These are phyloP conservation scores for Oophaga pumilio DNA, from an alignment of 2,113 vertebrate species.

Conservation along the genomic window DNA sequence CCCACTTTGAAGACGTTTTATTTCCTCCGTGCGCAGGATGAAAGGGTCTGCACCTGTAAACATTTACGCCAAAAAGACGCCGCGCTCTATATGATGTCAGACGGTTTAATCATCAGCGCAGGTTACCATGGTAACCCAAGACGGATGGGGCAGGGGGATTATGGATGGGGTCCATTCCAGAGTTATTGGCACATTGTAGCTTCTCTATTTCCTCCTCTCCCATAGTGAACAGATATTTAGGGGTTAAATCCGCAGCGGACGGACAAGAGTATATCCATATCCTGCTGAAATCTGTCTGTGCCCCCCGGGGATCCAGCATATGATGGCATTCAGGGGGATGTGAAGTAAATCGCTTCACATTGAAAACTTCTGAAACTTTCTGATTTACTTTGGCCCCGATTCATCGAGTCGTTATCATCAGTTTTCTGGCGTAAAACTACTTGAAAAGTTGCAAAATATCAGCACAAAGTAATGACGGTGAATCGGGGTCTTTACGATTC, in stretches of 20 bases:
- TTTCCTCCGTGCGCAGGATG: neutral
- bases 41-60: slow-evolving; percentile 5
- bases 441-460: too few species aligned
- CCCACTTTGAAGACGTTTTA: neutral
- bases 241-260: neutral
- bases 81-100: neutral
- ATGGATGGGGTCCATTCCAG: neutral
- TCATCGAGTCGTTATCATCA: too few species aligned
- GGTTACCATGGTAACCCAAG: neutral
- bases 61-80: neutral
- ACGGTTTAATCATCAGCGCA: neutral
- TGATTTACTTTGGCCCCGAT: neutral
- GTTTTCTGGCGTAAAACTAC: too few species aligned
- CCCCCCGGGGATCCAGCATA: neutral
- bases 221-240: neutral
- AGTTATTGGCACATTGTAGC: neutral
- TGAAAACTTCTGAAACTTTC: neutral
- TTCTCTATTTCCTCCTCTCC: neutral
- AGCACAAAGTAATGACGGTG: too few species aligned
- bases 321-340: neutral
- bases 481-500: neutral
- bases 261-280: neutral
- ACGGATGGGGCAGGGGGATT: neutral
- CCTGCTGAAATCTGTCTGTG: neutral
- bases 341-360: neutral